Evolutionary conservation across 2,113 vertebrate genomes (phyloP).

Genomic region (human): GRCh38 chr6:167837001-167837500

Average conservation of each 20-base stretch:
- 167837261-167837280: neutral
- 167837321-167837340: neutral
- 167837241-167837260: neutral
- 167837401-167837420: neutral
- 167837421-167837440: neutral
- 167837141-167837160: slow-evolving; percentile 8
- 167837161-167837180: neutral
- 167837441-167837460: neutral
- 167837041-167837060: neutral
- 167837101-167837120: slow-evolving; percentile 18
- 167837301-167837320: neutral
- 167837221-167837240: neutral
- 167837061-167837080: slow-evolving; percentile 18
- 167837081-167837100: slow-evolving; percentile 33
- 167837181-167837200: slow-evolving; percentile 29
- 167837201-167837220: neutral
- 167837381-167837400: neutral
- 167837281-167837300: neutral
- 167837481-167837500: neutral
- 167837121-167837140: neutral
- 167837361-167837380: neutral
- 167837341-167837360: neutral
- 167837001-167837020: slow-evolving; percentile 38
- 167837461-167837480: neutral
- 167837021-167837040: slow-evolving; percentile 27